A percentile compares a stretch with the other conserved stretches of the same genome.
These are phyloP conservation scores for Melanchra persicariae DNA, from an alignment of 2,888 invertebrate species.

Conservation along the genomic window DNA sequence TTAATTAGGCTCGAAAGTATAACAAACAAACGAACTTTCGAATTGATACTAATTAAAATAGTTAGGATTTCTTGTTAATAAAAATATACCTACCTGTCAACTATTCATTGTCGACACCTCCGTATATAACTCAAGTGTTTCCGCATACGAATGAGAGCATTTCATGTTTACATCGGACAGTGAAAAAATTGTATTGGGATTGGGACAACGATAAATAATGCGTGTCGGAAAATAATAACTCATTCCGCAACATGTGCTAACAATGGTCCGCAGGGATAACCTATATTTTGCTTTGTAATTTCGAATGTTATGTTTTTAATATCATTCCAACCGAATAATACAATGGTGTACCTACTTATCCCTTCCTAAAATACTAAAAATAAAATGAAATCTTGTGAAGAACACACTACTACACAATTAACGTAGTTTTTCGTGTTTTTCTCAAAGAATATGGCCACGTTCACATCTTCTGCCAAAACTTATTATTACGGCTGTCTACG, in stretches of 20 bases:
- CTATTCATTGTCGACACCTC: constrained; percentile 9
- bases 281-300: constrained; percentile 68
- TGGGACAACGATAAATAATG: constrained; percentile 76
- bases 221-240: constrained; percentile 78
- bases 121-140: constrained; percentile 43
- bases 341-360: constrained; percentile 2
- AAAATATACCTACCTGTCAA: not conserved
- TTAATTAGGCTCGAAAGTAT: too few relatives aligned
- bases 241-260: constrained; percentile 78
- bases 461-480: constrained; percentile 74
- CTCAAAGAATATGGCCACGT: constrained; percentile 65
- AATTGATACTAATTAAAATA: too few relatives aligned
- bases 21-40: too few relatives aligned
- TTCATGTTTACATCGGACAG: constrained; percentile 48
- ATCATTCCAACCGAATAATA: constrained; percentile 15
- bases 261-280: constrained; percentile 71
- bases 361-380: not conserved
- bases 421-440: constrained; percentile 37
- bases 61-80: too few relatives aligned
- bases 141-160: constrained; percentile 35
- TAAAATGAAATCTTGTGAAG: constrained; percentile 29
- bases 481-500: constrained; percentile 71
- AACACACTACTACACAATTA: constrained; percentile 27
- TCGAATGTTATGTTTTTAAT: constrained; percentile 59
- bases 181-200: constrained; percentile 74